Base-by-base conservation (phyloP, 2,113 vertebrate species). In the Amblyopsis rosae region DNA sequence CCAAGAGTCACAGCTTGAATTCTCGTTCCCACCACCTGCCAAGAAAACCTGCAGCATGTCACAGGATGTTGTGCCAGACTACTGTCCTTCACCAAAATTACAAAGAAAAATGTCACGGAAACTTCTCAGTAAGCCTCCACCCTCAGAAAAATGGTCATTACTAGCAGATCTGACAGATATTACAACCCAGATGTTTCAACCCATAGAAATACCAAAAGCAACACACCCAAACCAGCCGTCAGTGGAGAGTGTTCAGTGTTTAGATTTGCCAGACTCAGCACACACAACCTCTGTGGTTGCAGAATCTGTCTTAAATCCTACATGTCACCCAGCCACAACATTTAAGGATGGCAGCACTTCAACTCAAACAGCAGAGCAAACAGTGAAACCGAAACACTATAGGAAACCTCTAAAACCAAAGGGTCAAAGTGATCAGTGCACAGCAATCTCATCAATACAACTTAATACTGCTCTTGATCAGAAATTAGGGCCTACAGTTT, bases 71-170 rank as follows among this genome's bases (percentile, higher is more conserved):
- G 80, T 91, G 3, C 90, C 90, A 0, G 90, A 89, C 58, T 89
- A 86, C 70, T 92, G 83, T 47, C 88, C 91, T 12, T 93, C 86
- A 3, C 93, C 92, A 0, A 92, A 92, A 81, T 76, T 93, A 60
- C 92, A 91, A 47, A 87, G 92, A 50, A 94, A 94, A 90, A 90
- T 92, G 90, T 93, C 92, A 0, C 84, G 85, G 45, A 94, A 94
- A 77, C 32, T 86, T 69, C 83, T 90, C 35, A 82, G 12, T 6
- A 85, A 82, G 47, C 59, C 63, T 41, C 58, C 62, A 8, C 62
- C 56, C n/a, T 79, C 87, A 9, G 90, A 90, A 49, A 90, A 89
- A 68, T 89, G 86, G 90, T 84, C 87, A 57, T 59, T 90, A 26
- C 81, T 88, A 19, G 85, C 68, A 1, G 90, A 91, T 19, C 12